Base-by-base conservation (phyloP, 2,113 vertebrate genomes). In the Xenopus laevis region DNA sequence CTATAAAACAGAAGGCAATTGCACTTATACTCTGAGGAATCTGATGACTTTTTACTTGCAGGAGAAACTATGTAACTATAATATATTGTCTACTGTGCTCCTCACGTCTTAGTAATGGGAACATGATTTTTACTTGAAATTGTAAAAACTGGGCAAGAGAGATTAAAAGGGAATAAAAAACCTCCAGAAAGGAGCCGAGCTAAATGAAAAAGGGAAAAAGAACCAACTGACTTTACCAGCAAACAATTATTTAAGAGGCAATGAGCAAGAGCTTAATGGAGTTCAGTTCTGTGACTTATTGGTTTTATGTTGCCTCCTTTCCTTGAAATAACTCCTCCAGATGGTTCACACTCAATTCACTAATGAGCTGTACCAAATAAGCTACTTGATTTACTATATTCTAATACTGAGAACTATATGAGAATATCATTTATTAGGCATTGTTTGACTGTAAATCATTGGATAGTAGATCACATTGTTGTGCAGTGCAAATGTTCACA, bases 321-420 rank as follows among this genome's bases (percentile, higher is more conserved):
- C 16, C 13, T 13, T 40, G 8, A 15, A 67, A 67, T 67, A 50
- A 47, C 45, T 66, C 64, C 13, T 66, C 64, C 64, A 66, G 64
- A 66, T 66, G 64, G 64, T n/a, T 13, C 11, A 21, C 64, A 47
- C n/a, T 66, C 17, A n/a, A 18, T 5, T 44, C 40, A 50, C 64
- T 47, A 66, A 66, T 66, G 64, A 66, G 64, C 64, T 47, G 33
- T 50, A 50, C 10, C 64, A 66, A 50, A 66, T 66, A 21, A 66
- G 18, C 52, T 65, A 11, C 20, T 23, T 23, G 46, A 50, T 67
- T 67, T 20, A 47, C 46, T 47, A 45, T 13, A 13, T 44, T 46
- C 4, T 17, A 18, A 20, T 46, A 65, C 18, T 65, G 4, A 20
- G 16, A 12, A 16, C 17, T 40, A 40, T 40, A 40, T 4, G 33